These are phyloP conservation scores for Hippocampus kuda DNA, from an alignment of 2,797 vertebrate species.

Conservation along the genomic window DNA sequence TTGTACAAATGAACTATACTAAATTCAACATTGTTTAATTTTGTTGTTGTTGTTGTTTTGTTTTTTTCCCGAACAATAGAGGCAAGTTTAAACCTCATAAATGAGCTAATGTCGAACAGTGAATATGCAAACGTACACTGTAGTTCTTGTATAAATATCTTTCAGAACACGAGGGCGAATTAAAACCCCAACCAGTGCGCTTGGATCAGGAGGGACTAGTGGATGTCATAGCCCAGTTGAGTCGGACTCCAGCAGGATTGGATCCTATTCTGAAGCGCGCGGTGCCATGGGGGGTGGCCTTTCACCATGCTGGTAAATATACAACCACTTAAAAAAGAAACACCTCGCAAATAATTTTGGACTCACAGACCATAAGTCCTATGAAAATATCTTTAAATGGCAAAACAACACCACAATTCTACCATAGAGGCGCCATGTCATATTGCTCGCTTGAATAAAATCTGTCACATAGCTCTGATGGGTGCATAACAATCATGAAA, in stretches of 20 bases:
- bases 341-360: background rate
- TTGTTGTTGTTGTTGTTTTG: too few species aligned
- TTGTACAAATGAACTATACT: too few species aligned
- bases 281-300: conserved; percentile 88
- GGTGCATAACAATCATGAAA: too few species aligned
- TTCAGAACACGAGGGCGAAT: conserved; percentile 4
- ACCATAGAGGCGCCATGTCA: too few species aligned
- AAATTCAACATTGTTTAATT: too few species aligned
- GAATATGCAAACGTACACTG: background rate
- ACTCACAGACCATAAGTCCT: background rate
- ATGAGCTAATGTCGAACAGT: too few species aligned
- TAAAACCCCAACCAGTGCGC: conserved; percentile 52
- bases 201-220: conserved; percentile 70
- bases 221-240: conserved; percentile 82
- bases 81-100: background rate
- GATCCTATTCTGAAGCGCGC: conserved; percentile 81
- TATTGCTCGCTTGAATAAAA: too few species aligned
- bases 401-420: too few species aligned
- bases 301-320: conserved; percentile 88
- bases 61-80: background rate
- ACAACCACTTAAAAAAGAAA: background rate
- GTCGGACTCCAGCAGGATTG: conserved; percentile 77
- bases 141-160: background rate
- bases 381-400: too few species aligned
- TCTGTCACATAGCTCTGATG: too few species aligned